Conservation (phyloP, 1,140 invertebrate species). For the Drosophila ohnishii region DNA sequence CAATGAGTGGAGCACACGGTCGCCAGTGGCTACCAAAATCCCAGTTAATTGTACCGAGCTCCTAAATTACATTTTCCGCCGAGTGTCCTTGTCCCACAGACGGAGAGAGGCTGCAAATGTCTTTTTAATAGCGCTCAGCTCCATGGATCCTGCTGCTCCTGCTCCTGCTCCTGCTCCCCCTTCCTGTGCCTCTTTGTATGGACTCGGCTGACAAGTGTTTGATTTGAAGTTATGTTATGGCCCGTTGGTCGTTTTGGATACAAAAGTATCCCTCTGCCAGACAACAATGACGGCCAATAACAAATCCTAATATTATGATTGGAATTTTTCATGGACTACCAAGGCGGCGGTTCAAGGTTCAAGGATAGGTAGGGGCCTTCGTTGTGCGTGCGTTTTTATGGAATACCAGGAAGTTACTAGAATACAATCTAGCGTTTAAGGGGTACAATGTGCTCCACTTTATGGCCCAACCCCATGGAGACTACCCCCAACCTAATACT, state of each 20-base stretch:
- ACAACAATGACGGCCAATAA: constrained; percentile 18
- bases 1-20: constrained; percentile 30
- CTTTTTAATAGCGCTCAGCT: constrained; percentile 63
- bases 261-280: background rate
- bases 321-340: constrained; percentile 20
- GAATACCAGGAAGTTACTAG: background rate
- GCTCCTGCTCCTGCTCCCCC: background rate
- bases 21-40: constrained; percentile 25
- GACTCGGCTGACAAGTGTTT: constrained; percentile 47
- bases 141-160: background rate
- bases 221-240: constrained; percentile 72
- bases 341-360: too few species aligned
- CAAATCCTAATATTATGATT: constrained; percentile 39
- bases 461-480: background rate
- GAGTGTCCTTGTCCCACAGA: background rate
- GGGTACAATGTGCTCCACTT: constrained; percentile 16
- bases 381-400: background rate
- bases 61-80: constrained; percentile 7
- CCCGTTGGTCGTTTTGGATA: constrained; percentile 14
- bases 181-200: background rate
- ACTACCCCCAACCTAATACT: background rate
- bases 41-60: constrained; percentile 63
- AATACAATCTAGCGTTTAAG: background rate
- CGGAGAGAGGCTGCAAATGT: constrained; percentile 49
- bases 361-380: background rate